These are phyloP conservation scores for Pomatostomus ruficeps DNA, from an alignment of 2,113 vertebrate species.

Conservation along the genomic window DNA sequence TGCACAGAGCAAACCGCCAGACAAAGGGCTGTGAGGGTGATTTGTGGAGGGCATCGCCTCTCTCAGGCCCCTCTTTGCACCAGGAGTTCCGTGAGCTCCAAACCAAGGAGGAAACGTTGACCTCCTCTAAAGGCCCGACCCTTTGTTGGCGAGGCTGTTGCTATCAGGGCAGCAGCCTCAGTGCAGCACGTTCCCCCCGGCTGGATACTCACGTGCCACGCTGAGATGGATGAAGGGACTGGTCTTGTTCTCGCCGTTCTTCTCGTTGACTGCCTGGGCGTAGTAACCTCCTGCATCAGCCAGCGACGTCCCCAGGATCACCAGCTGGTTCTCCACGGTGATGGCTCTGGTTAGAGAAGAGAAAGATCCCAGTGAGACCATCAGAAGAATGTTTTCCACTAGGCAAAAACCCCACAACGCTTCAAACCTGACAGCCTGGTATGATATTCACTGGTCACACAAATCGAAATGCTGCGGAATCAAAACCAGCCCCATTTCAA, in stretches of 20 bases:
- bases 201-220: slow-evolving; percentile 77
- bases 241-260: slow-evolving; percentile 86
- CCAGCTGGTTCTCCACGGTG: slow-evolving; percentile 87
- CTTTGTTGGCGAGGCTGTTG: background rate
- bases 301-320: slow-evolving; percentile 76
- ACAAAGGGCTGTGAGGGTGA: background rate
- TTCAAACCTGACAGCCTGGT: background rate
- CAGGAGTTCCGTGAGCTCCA: background rate
- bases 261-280: slow-evolving; percentile 86
- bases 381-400: background rate
- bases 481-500: background rate
- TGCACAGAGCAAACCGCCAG: background rate
- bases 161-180: background rate
- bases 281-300: slow-evolving; percentile 82
- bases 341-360: slow-evolving; percentile 76
- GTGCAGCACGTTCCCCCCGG: background rate
- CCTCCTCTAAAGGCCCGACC: background rate
- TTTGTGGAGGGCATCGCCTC: background rate
- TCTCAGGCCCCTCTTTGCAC: background rate
- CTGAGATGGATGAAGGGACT: slow-evolving; percentile 79
- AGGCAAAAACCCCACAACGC: background rate
- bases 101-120: background rate
- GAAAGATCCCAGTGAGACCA: background rate
- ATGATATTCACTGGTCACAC: background rate
- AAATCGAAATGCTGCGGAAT: rapidly evolving